Percentiles rank a stretch among this genome's conserved stretches.
phyloP scores from a whole-genome alignment of 2,888 invertebrate species.

The Pammene fasciana region DNA sequence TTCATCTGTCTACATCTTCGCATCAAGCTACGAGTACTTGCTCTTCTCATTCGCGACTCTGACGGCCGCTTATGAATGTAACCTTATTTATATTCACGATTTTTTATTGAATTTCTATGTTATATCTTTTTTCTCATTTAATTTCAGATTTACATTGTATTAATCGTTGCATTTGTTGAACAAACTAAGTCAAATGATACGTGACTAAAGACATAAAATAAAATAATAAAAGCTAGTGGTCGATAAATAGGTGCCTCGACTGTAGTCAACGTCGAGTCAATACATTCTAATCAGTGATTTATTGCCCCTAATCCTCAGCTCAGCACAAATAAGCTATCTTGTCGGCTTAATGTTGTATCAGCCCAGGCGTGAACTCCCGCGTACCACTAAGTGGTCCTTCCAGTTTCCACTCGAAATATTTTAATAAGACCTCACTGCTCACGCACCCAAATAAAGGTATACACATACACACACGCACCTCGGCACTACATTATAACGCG shows the following conservation, averaged over 20 bases:
- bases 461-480: conserved; percentile 62
- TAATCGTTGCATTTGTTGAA: conserved; percentile 55
- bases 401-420: conserved; percentile 84
- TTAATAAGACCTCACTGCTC: conserved; percentile 83
- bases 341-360: conserved; percentile 84
- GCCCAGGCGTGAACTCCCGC: conserved; percentile 83
- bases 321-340: conserved; percentile 84
- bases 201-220: conserved; percentile 71
- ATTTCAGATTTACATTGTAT: no score
- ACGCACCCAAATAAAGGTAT: conserved; percentile 79
- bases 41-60: no score
- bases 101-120: no score
- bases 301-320: conserved; percentile 81
- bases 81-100: no score
- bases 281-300: conserved; percentile 84
- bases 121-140: background rate
- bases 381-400: conserved; percentile 83
- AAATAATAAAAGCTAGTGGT: conserved; percentile 70
- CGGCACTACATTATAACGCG: conserved; percentile 68
- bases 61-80: no score
- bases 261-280: conserved; percentile 79
- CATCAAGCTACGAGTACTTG: no score
- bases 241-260: conserved; percentile 72
- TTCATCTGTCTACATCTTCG: no score
- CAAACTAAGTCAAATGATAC: conserved; percentile 63